Evolutionary conservation across 2,797 vertebrate species (phyloP), one percentile per base, ranked within the genome.

Genomic region (Acridotheres tristis): DNA sequence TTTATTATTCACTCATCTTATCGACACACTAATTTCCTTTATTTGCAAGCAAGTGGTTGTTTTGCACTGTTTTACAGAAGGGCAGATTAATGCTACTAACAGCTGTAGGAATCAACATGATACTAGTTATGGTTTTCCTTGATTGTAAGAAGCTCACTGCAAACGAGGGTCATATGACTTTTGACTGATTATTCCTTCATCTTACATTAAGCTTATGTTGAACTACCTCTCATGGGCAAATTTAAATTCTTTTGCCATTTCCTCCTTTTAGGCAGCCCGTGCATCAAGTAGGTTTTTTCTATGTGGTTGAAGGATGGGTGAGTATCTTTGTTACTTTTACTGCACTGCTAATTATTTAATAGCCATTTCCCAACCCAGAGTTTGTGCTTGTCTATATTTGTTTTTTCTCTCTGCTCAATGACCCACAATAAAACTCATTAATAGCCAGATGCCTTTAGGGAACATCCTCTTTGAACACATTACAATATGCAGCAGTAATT

Each of bases 11-110:
- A 63, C 29, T 32, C 53, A 53, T 62, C 32, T 32, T 48, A 57
- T 66, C 58, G 92, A 77, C 38, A 68, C 47, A 50, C 29, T 86
- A 40, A 96, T 94, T 91, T 92, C 25, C 32, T 85, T 65, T 85
- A 74, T 88, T 83, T 91, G 36, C 67, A 85, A 88, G 43, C 36
- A 85, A 74, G 45, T 73, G n/a, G 10, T 67, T 95, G 26, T 71
- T 13, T 59, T 87, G 45, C 7, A 15, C 16, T 71, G 68, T 61
- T 91, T 93, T 94, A 71, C 45, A 71, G 72, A 80, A 83, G 42
- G 42, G 34, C 10, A 74, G 82, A 89, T 89, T 83, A 91, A 27
- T 36, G 32, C 27, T 82, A 34, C 61, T 74, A 85, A 85, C 65
- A 89, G 65, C 32, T 47, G 57, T 77, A 72, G 72, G 65, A 94